Conservation (phyloP, 2,888 invertebrate genomes). For the Pterobdella sp. region DNA sequence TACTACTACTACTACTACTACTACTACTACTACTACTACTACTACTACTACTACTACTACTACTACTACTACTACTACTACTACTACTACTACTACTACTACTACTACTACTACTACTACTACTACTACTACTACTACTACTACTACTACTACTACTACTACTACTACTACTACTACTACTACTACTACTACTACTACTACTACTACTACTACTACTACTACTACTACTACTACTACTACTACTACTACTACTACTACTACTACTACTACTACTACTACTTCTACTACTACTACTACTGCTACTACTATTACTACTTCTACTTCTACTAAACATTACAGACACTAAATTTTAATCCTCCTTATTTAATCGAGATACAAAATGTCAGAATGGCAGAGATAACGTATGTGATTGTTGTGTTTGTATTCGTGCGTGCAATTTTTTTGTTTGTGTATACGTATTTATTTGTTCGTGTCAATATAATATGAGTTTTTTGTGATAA, state of each 20-base stretch:
- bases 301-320: conserved; percentile 10
- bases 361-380: not conserved
- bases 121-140: conserved; percentile 24
- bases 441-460: not conserved
- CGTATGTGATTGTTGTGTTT: not conserved
- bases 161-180: conserved; percentile 25
- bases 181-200: conserved; percentile 25
- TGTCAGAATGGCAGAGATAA: not conserved
- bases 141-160: conserved; percentile 21
- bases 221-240: conserved; percentile 25
- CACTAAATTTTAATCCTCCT: not conserved
- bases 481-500: no score
- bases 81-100: conserved; percentile 24
- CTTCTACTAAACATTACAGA: not conserved
- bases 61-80: conserved; percentile 25
- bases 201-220: conserved; percentile 25
- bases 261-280: conserved; percentile 16
- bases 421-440: not conserved
- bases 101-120: conserved; percentile 25
- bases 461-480: not conserved
- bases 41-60: conserved; percentile 24
- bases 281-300: conserved; percentile 10
- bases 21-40: conserved; percentile 19
- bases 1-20: conserved; percentile 7
- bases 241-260: conserved; percentile 15